Percentiles rank a stretch among this genome's conserved stretches.
phyloP scores from a whole-genome alignment of 2,797 vertebrate genomes.

The Nothura maculosa region DNA sequence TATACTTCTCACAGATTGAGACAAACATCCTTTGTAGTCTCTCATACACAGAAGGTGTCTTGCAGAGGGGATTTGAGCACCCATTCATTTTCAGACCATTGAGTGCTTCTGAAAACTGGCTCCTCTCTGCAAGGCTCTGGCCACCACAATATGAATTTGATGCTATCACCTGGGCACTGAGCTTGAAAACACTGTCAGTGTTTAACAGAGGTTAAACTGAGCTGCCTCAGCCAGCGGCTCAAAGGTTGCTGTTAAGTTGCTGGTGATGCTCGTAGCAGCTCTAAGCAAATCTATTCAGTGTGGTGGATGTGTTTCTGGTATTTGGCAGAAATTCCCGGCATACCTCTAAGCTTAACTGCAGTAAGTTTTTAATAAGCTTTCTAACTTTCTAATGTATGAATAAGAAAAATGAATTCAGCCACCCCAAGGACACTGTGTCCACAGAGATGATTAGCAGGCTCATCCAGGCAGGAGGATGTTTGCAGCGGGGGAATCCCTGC shows the following conservation, averaged over 20 bases:
- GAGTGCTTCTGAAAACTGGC: not conserved
- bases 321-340: not conserved
- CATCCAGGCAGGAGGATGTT: not conserved
- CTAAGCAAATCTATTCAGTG: not conserved
- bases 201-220: not conserved
- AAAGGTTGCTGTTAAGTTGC: not conserved
- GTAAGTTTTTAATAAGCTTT: not conserved
- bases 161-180: not conserved
- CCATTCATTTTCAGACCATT: not conserved
- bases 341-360: not conserved
- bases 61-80: not conserved
- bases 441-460: not conserved
- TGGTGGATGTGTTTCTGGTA: not conserved
- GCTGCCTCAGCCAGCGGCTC: not conserved
- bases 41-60: not conserved
- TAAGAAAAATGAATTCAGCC: not conserved
- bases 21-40: not conserved
- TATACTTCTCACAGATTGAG: not conserved
- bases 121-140: not conserved
- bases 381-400: not conserved
- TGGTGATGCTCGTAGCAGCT: not conserved
- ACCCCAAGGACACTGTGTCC: not conserved
- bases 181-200: not conserved
- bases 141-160: not conserved
- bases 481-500: not conserved